Percentiles rank a stretch among this genome's conserved stretches.
phyloP scores from a whole-genome alignment of 2,113 vertebrate species.

The Pteruthius melanotis region DNA sequence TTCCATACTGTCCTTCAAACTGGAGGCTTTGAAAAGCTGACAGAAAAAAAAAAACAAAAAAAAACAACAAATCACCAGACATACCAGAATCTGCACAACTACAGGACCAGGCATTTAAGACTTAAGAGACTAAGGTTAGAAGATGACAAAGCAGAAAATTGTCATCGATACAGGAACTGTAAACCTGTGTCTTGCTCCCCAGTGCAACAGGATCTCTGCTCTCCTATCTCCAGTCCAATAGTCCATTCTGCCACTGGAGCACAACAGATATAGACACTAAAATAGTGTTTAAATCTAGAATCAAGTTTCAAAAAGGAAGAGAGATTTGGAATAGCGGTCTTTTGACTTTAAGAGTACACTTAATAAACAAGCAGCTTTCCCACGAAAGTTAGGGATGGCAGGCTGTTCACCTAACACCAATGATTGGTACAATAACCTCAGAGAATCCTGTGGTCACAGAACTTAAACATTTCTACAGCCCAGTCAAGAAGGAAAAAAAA shows the following conservation, averaged over 20 bases:
- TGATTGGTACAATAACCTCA: background rate
- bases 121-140: conserved; percentile 1
- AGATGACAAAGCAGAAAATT: conserved; percentile 3
- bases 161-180: background rate
- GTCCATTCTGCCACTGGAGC: background rate
- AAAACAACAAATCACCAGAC: no score
- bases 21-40: conserved; percentile 22
- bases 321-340: background rate
- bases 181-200: conserved; percentile 50
- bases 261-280: background rate
- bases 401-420: background rate
- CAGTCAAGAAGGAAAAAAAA: background rate
- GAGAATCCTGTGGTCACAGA: background rate
- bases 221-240: background rate
- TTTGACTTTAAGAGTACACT: background rate
- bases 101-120: conserved; percentile 29
- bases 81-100: background rate
- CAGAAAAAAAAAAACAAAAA: background rate
- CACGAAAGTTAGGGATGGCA: background rate
- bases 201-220: conserved; percentile 29
- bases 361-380: conserved; percentile 11
- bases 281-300: background rate
- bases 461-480: background rate
- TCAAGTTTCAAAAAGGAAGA: background rate
- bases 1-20: conserved; percentile 5